Evolutionary conservation across 2,113 vertebrate genomes (phyloP).

Genomic region (Calidris pygmaea): DNA sequence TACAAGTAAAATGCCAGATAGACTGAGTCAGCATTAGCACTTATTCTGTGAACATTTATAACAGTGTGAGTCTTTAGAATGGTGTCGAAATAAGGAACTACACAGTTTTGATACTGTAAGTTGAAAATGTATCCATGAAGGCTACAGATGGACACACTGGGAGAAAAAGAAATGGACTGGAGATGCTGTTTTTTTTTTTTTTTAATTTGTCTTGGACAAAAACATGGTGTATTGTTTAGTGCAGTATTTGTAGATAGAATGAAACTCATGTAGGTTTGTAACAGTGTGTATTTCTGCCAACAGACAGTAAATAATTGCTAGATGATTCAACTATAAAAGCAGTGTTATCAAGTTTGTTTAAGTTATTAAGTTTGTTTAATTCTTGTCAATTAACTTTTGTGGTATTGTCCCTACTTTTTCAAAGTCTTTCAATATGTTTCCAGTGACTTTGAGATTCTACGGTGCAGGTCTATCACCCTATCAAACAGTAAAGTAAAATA

Average conservation of each 20-base stretch:
- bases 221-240: neutral
- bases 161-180: neutral
- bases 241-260: neutral
- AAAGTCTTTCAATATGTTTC: neutral
- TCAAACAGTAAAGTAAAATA: neutral
- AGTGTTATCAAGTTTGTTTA: neutral
- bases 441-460: neutral
- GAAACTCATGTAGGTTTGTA: neutral
- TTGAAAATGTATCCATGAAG: accelerated
- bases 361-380: neutral
- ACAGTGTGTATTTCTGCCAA: neutral
- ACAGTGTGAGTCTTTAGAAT: neutral
- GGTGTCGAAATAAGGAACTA: neutral
- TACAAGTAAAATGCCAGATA: neutral
- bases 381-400: neutral
- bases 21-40: neutral
- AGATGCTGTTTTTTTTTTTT: neutral
- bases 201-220: neutral
- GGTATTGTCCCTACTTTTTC: neutral
- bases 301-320: neutral
- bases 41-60: neutral
- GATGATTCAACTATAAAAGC: neutral
- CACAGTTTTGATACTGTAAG: accelerated
- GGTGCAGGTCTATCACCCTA: neutral
- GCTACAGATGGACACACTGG: neutral